Conservation (phyloP, 1,140 invertebrate genomes). For the Hormaphis cornu region DNA sequence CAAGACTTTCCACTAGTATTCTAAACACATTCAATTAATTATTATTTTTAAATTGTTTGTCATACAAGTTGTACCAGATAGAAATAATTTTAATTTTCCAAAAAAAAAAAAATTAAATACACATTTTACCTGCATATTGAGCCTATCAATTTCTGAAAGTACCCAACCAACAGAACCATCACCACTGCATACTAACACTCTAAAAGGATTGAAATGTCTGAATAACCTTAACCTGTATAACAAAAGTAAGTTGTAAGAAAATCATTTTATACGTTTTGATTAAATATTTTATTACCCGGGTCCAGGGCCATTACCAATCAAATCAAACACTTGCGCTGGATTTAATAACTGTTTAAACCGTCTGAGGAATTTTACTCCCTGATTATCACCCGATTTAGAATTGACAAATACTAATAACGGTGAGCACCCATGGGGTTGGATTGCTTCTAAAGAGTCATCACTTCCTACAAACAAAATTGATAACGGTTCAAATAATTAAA, state of each 20-base stretch:
- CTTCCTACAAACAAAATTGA: slow-evolving; percentile 43
- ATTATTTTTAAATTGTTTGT: too few species aligned
- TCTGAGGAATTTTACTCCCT: slow-evolving; percentile 90
- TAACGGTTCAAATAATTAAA: not conserved
- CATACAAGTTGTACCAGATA: not conserved
- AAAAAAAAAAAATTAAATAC: not conserved
- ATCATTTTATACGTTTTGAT: not conserved
- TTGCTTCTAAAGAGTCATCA: slow-evolving; percentile 85
- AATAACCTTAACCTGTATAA: slow-evolving; percentile 63
- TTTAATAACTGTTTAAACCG: slow-evolving; percentile 93
- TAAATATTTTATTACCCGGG: slow-evolving; percentile 54
- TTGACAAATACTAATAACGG: slow-evolving; percentile 94
- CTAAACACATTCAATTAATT: too few species aligned
- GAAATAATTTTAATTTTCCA: not conserved
- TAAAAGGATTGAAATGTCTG: slow-evolving; percentile 81
- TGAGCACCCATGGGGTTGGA: slow-evolving; percentile 65
- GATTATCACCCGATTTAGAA: slow-evolving; percentile 94
- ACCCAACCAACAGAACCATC: slow-evolving; percentile 93
- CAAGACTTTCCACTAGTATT: too few species aligned
- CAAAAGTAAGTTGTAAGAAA: slow-evolving; percentile 32
- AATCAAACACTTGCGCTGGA: slow-evolving; percentile 95
- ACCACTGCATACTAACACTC: slow-evolving; percentile 84
- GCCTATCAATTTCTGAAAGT: slow-evolving; percentile 80
- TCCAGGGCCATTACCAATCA: slow-evolving; percentile 75
- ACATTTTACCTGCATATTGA: slow-evolving; percentile 79